Evolutionary conservation across 2,888 invertebrate genomes (phyloP), one percentile per base, ranked within the genome.

Genomic region (Chrysolina oricalcia): DNA sequence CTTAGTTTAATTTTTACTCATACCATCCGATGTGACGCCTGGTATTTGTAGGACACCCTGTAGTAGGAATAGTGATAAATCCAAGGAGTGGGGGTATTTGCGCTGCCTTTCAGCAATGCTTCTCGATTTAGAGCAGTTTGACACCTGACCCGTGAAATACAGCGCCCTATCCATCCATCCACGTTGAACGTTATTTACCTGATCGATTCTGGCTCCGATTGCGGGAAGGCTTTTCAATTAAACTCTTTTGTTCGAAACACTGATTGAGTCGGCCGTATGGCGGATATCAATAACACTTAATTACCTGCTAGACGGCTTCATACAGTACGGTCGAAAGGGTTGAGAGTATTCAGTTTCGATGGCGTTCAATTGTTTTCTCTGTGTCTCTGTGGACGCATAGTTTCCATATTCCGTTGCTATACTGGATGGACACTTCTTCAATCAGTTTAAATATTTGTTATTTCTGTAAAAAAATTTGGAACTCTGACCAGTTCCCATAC

Each of bases 211-310:
- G 5, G 53, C 53, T 21, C 11, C 21, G 53, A 53, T 53, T 53
- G 53, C 53, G 21, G 17, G 21, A 19, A 53, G 53, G 21, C 53
- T 53, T 53, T 53, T 53, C 53, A 53, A 53, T 53, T 53, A 53
- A 53, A 53, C 21, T 53, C 53, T 53, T 53, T 53, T 53, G 21
- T 53, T 53, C 21, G 13, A 21, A 21, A 53, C 53, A 21, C 53
- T 53, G 53, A 53, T 53, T 53, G 53, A 53, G 53, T 53, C 19
- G 19, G 11, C 53, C 53, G 53, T 53, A 53, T 53, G 53, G 21
- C 13, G 53, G 53, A 21, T 53, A 53, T 53, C 19, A 53, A 53
- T 53, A 53, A 21, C 53, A 11, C 21, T 53, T 53, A 53, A 53
- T 53, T 21, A 23, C 19, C 21, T 53, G 13, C 53, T 21, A 5